These are phyloP conservation scores for Mantis religiosa DNA, from an alignment of 2,888 invertebrate species.

Conservation along the genomic window DNA sequence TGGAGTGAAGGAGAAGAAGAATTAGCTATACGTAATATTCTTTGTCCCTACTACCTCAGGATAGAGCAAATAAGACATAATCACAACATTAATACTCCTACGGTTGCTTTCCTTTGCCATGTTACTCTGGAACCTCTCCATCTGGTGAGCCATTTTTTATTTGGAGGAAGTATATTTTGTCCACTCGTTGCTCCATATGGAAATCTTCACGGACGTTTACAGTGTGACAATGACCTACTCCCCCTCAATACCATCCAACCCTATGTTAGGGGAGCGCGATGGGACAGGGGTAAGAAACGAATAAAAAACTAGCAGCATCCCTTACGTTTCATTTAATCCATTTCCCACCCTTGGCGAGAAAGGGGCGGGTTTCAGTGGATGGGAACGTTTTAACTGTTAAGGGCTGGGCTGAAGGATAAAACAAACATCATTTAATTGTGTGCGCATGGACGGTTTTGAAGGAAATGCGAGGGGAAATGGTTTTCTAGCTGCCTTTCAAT, in stretches of 20 bases:
- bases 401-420: background rate
- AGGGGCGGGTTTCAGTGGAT: background rate
- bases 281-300: background rate
- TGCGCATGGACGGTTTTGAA: background rate
- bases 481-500: background rate
- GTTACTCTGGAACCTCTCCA: too few species aligned
- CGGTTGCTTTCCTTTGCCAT: too few species aligned
- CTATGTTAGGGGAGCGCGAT: background rate
- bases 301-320: background rate
- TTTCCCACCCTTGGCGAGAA: background rate
- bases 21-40: too few species aligned
- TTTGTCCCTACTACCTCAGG: too few species aligned
- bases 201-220: background rate
- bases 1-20: too few species aligned
- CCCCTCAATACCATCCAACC: background rate
- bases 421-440: background rate
- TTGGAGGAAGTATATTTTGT: background rate
- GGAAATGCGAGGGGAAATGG: background rate
- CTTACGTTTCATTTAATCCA: background rate
- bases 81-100: too few species aligned
- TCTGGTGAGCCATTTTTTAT: background rate
- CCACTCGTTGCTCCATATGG: background rate
- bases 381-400: background rate
- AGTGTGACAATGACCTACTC: background rate
- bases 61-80: too few species aligned